A percentile compares a stretch with the other conserved stretches of the same genome.
phyloP scores from a whole-genome alignment of 2,113 vertebrate species.

The Pluvianellus socialis region DNA sequence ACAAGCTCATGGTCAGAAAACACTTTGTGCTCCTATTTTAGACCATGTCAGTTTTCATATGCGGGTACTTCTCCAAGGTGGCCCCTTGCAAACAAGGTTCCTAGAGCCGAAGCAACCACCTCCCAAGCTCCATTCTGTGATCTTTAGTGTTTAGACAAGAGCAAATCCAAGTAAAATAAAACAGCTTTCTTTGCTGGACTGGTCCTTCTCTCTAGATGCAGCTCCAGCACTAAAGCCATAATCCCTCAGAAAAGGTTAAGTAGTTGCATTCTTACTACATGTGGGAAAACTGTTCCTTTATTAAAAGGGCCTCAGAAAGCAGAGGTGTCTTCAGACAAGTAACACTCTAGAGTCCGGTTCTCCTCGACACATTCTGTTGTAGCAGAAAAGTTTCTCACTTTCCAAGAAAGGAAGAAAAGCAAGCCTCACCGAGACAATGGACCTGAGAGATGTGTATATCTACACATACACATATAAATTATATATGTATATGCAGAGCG shows the following conservation, averaged over 20 bases:
- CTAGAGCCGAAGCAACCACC: neutral
- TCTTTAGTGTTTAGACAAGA: rapidly evolving
- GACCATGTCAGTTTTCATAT: rapidly evolving
- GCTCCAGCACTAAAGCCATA: neutral
- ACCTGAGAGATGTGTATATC: rapidly evolving
- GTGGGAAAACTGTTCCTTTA: neutral
- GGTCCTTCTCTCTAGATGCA: neutral
- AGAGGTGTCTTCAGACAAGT: rapidly evolving
- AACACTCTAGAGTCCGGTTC: rapidly evolving
- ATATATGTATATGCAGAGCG: rapidly evolving
- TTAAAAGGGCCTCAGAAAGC: neutral
- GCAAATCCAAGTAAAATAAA: neutral
- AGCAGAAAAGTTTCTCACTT: neutral
- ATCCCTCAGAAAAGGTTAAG: neutral
- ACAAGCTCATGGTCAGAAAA: neutral
- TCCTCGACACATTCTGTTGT: rapidly evolving
- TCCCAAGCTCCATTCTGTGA: neutral
- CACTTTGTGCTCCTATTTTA: rapidly evolving
- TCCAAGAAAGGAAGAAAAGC: neutral
- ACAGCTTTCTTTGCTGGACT: too few species aligned
- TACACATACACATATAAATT: too few species aligned
- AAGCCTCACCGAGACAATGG: rapidly evolving
- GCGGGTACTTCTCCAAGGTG: rapidly evolving
- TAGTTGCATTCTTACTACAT: rapidly evolving
- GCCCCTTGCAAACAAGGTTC: neutral